Evolutionary conservation across 2,113 vertebrate species (phyloP).

Genomic region (Steatornis caripensis): DNA sequence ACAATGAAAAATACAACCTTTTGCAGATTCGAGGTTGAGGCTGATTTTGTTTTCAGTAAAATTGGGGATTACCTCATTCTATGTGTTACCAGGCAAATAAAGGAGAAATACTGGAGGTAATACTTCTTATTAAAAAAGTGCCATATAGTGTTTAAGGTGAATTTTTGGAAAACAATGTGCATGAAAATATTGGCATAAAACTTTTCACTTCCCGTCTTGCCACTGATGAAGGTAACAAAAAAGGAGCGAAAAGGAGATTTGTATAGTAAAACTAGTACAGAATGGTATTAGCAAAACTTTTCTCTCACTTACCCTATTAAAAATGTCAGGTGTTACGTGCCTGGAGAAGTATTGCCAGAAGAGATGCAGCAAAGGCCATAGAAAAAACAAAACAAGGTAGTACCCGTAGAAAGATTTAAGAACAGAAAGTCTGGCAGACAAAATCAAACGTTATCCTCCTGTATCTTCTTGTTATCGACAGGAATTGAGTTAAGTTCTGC

Average conservation of each 20-base stretch:
- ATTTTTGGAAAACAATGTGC: neutral
- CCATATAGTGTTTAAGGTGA: neutral
- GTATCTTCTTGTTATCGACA: slow-evolving; percentile 4
- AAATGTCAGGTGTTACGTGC: neutral
- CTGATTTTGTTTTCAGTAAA: neutral
- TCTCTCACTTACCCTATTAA: neutral
- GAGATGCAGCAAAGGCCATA: neutral
- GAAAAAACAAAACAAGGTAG: neutral
- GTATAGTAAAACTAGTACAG: neutral
- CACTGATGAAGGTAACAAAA: neutral
- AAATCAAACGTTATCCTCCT: neutral
- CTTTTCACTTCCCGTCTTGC: neutral
- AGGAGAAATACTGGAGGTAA: neutral
- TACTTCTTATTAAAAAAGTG: neutral
- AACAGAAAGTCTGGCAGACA: neutral
- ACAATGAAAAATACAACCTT: neutral
- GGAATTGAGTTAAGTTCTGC: slow-evolving; percentile 35
- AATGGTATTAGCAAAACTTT: neutral
- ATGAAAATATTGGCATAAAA: neutral
- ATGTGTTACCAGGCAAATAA: neutral
- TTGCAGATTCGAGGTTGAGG: neutral
- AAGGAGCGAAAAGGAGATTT: neutral
- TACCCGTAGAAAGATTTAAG: neutral
- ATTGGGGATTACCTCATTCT: neutral
- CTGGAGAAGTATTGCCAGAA: neutral